Evolutionary conservation across 2,113 vertebrate species (phyloP), one percentile per base, ranked within the genome.

Genomic region (Cyrtonyx montezumae): DNA sequence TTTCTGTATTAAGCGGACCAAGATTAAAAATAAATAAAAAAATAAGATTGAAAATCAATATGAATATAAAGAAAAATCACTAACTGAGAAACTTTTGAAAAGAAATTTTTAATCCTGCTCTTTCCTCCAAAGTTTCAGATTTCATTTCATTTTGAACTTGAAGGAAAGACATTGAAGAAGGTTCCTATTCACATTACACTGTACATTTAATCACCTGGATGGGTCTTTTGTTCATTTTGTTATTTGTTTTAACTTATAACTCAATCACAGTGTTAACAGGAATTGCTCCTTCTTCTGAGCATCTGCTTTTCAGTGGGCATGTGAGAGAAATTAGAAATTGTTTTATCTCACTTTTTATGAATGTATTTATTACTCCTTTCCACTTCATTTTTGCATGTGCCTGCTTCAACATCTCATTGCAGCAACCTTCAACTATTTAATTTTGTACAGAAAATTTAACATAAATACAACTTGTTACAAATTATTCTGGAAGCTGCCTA

Each of bases 31-130:
- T 40, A 40, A 40, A 84, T 19, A 59, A 48, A 3, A 32, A 13
- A 26, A 9, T 8, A 4, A 32, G 17, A 43, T 43, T 43, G 26
- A 53, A 16, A 53, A 53, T 51, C 3, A 43, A 17, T 18, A 9
- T 13, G 3, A n/a, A 48, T 34, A 32, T 1, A 25, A 71, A 32
- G 0, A 32, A 71, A 25, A 46, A 13, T 13, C 1, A 0, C 40
- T 37, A 62, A 8, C 68, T 15, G 22, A 79, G 12, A 84, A 68
- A 49, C 7, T 56, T 73, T 40, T 63, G 28, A 25, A 40, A 63
- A 16, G 16, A 40, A 63, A 40, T 14, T 63, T 40, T 40, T 74
- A 32, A 49, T 45, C 26, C 15, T 79, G 30, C 11, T 8, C 5
- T 63, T 75, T 45, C 19, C 13, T 9, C 13, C 8, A 20, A 42